Evolutionary conservation across 1,140 invertebrate species (phyloP).

Genomic region (Rhopalosiphum padi): DNA sequence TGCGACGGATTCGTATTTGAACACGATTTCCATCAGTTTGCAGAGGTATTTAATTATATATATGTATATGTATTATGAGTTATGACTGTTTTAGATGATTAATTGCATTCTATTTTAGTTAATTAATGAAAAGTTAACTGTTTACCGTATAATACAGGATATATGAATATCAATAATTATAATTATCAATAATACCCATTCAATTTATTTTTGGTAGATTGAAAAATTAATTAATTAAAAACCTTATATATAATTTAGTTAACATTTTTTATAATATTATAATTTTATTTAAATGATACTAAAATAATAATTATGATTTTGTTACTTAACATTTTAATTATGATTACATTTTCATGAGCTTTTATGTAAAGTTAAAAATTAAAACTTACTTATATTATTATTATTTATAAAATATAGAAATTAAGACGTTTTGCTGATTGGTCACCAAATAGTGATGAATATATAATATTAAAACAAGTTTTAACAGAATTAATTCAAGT

Average conservation of each 20-base stretch:
- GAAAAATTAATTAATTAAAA: too few relatives aligned
- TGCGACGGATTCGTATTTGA: constrained; percentile 73
- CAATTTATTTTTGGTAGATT: neutral
- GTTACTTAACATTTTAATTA: neutral
- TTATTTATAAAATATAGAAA: constrained; percentile 67
- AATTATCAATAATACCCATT: neutral
- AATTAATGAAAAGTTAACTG: neutral
- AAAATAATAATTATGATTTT: neutral
- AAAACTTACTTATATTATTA: neutral
- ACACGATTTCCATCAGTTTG: constrained; percentile 74
- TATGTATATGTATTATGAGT: neutral
- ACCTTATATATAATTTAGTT: neutral
- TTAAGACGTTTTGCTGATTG: constrained; percentile 76
- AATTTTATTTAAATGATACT: neutral
- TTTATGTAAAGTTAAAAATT: neutral
- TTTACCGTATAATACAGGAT: neutral
- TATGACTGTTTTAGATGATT: neutral
- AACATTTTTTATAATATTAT: neutral
- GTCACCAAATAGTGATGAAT: constrained; percentile 74
- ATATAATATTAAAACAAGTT: constrained; percentile 72
- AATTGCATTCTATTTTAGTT: neutral
- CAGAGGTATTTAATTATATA: constrained; percentile 70
- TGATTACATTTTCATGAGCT: neutral
- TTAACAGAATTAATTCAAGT: constrained; percentile 73
- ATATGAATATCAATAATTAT: neutral